phyloP scores from a whole-genome alignment of 1,140 invertebrate genomes.

The Apocrypta bakeri region DNA sequence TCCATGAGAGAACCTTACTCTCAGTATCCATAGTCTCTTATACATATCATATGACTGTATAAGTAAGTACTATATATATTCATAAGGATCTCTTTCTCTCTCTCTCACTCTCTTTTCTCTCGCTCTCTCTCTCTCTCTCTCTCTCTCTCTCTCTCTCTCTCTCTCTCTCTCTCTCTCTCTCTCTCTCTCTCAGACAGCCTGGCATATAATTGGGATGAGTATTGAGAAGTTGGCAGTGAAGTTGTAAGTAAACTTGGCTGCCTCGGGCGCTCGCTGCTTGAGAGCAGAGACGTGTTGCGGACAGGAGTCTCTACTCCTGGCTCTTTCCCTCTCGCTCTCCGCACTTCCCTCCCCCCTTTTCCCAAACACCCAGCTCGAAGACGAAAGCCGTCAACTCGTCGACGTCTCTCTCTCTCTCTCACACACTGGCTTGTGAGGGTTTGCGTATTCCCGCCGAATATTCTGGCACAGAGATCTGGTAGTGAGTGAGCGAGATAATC shows the following conservation, averaged over 20 bases:
- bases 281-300: slow-evolving; percentile 75
- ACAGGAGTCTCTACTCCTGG: slow-evolving; percentile 63
- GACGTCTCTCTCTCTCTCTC: slow-evolving; percentile 14
- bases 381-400: neutral
- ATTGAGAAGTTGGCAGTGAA: slow-evolving; percentile 75
- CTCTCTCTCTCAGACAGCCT: neutral
- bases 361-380: slow-evolving; percentile 1
- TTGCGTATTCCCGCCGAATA: neutral
- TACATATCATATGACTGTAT: too few relatives aligned
- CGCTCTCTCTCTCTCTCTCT: too few relatives aligned
- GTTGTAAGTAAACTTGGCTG: slow-evolving; percentile 74
- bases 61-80: neutral
- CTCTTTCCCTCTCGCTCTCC: neutral
- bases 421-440: neutral
- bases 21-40: too few relatives aligned
- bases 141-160: neutral
- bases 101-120: too few relatives aligned
- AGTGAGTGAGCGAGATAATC: neutral
- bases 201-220: slow-evolving; percentile 72
- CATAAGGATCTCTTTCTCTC: too few relatives aligned
- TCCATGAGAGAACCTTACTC: too few relatives aligned
- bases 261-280: slow-evolving; percentile 70
- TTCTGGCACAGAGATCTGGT: neutral
- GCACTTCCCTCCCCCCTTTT: neutral
- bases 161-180: neutral